A percentile compares a stretch with the other conserved stretches of the same genome.
Evolutionary conservation across 2,797 vertebrate genomes (phyloP).

Genomic region (Xiphorhynchus erythropygius): DNA sequence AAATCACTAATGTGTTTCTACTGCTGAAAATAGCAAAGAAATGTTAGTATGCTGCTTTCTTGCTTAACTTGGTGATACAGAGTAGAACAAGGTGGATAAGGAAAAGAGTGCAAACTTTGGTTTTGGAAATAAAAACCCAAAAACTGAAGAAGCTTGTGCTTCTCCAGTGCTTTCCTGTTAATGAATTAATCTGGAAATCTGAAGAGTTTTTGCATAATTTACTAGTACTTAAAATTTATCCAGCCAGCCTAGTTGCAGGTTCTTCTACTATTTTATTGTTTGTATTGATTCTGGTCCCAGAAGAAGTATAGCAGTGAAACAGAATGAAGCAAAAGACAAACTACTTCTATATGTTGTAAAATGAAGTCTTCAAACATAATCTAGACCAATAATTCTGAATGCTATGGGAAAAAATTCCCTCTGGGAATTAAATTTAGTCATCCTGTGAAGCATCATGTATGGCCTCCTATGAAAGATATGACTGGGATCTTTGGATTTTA

Average conservation of each 20-base stretch:
- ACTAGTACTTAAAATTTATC: not conserved
- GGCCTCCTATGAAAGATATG: not conserved
- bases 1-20: not conserved
- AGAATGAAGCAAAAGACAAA: not conserved
- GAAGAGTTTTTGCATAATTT: not conserved
- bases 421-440: not conserved
- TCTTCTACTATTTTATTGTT: not conserved
- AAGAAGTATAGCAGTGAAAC: not conserved
- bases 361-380: not conserved
- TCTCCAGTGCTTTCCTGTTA: not conserved
- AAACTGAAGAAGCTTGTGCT: no score
- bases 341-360: not conserved
- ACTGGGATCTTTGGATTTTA: not conserved
- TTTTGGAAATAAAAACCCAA: not conserved
- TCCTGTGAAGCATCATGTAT: not conserved
- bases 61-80: fast-evolving
- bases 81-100: not conserved
- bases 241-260: not conserved
- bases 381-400: not conserved
- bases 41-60: not conserved
- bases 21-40: not conserved
- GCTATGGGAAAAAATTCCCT: not conserved
- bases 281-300: not conserved
- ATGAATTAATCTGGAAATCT: not conserved
- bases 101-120: not conserved